Conservation (phyloP, 2,888 invertebrate genomes). For the Rhodophaea formosa region DNA sequence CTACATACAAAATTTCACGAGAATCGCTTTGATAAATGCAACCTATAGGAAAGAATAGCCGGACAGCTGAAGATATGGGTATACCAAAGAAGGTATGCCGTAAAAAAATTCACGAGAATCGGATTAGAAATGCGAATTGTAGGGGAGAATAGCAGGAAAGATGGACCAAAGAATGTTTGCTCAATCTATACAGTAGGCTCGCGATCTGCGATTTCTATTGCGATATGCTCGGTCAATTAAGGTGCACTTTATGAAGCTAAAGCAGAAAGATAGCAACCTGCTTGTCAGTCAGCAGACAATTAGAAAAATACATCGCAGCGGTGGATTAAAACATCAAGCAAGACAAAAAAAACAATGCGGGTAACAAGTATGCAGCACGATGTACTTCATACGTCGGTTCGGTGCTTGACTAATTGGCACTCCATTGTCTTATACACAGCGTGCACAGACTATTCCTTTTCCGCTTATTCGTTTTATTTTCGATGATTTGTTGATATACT, state of each 20-base stretch:
- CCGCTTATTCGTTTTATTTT: conserved; percentile 13
- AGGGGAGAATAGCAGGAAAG: too few relatives aligned
- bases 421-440: conserved; percentile 33
- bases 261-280: background rate
- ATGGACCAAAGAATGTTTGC: too few relatives aligned
- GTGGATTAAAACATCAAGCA: conserved; percentile 1
- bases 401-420: conserved; percentile 36
- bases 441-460: conserved; percentile 22
- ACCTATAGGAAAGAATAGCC: too few relatives aligned
- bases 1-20: too few relatives aligned
- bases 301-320: background rate
- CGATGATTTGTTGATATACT: background rate
- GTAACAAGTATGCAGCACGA: conserved; percentile 16
- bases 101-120: too few relatives aligned
- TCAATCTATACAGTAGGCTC: too few relatives aligned
- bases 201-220: too few relatives aligned
- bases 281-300: background rate
- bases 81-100: too few relatives aligned
- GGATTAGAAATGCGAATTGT: too few relatives aligned
- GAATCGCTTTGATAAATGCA: too few relatives aligned
- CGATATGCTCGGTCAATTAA: too few relatives aligned
- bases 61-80: too few relatives aligned
- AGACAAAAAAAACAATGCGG: conserved; percentile 9
- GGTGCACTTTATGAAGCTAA: background rate
- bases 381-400: conserved; percentile 22